phyloP scores from a whole-genome alignment of 2,113 vertebrate genomes.

The Nansenia antarctica region DNA sequence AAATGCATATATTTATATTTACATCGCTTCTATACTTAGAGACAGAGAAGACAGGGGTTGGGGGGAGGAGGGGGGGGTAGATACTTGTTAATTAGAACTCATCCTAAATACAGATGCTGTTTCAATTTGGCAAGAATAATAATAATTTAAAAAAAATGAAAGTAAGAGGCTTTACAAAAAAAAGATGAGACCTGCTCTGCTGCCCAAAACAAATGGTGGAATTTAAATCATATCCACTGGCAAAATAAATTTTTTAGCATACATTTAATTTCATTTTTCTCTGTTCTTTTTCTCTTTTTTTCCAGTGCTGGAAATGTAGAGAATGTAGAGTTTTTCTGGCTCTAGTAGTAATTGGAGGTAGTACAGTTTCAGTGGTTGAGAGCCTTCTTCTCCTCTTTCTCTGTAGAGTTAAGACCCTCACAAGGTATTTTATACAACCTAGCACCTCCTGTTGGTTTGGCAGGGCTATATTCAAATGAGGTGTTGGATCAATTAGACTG shows the following conservation, averaged over 20 bases:
- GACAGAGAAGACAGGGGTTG: conserved; percentile 12
- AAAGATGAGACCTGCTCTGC: conserved; percentile 65
- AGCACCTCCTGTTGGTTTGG: conserved; percentile 26
- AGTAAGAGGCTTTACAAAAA: conserved; percentile 65
- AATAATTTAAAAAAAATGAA: no score
- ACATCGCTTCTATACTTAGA: conserved; percentile 63
- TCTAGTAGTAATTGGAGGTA: conserved; percentile 28
- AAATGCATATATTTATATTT: conserved; percentile 76
- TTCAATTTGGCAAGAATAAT: conserved; percentile 72
- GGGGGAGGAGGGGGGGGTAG: conserved; percentile 23
- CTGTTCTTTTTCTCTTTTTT: background rate
- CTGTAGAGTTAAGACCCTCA: background rate
- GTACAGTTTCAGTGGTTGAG: conserved; percentile 26
- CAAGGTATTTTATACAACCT: background rate
- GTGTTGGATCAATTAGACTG: no score
- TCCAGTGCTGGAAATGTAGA: background rate
- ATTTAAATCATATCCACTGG: conserved; percentile 74
- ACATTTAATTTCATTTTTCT: conserved; percentile 48
- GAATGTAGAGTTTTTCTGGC: background rate
- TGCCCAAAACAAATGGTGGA: conserved; percentile 67
- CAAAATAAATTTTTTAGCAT: conserved; percentile 69
- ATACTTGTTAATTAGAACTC: conserved; percentile 72
- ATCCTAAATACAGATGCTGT: conserved; percentile 70
- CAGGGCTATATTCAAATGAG: background rate
- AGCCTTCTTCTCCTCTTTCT: background rate